Evolutionary conservation across 2,797 vertebrate species (phyloP).

Genomic region (Enteromius unitaeniatus): DNA sequence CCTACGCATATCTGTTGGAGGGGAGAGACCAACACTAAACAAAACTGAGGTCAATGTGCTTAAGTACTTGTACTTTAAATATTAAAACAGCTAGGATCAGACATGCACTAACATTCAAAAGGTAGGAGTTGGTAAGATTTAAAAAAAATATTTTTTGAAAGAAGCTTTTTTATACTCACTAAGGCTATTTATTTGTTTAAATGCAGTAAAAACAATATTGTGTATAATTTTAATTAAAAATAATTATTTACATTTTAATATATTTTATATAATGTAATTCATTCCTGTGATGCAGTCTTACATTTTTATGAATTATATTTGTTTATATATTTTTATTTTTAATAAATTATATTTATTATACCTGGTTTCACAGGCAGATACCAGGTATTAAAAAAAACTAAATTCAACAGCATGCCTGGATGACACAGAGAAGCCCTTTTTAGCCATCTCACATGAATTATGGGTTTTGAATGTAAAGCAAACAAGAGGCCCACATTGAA

Average conservation of each 20-base stretch:
- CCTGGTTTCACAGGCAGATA: background rate
- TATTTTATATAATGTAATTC: background rate
- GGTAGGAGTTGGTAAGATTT: background rate
- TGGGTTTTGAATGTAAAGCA: constrained; percentile 1
- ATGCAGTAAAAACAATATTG: background rate
- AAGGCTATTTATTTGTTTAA: background rate
- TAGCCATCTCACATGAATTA: background rate
- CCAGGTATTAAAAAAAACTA: too few species aligned
- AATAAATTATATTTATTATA: background rate
- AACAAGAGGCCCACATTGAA: constrained; percentile 20
- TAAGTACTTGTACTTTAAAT: background rate
- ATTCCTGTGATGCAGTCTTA: background rate
- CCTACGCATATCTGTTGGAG: background rate
- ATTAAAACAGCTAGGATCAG: background rate
- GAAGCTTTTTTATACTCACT: background rate
- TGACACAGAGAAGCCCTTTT: background rate
- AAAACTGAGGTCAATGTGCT: background rate
- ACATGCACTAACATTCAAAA: background rate
- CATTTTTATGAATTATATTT: background rate
- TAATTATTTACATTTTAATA: background rate
- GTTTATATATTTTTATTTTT: too few species aligned
- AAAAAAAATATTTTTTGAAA: background rate
- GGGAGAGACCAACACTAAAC: background rate
- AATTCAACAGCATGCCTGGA: background rate
- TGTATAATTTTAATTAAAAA: background rate